phyloP scores from a whole-genome alignment of 2,888 invertebrate species.

The Sisyra terminalis region DNA sequence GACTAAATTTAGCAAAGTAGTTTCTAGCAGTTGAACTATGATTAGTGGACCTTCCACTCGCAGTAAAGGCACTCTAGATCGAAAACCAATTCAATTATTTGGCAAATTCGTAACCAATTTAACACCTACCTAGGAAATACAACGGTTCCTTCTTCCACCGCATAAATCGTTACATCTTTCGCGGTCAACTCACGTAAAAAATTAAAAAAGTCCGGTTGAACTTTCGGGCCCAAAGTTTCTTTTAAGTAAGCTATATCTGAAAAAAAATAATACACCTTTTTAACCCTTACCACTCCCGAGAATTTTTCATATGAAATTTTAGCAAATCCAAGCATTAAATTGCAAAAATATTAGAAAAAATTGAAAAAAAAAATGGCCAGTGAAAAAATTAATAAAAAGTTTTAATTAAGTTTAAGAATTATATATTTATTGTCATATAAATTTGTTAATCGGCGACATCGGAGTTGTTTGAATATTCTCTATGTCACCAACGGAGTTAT shows the following conservation, averaged over 20 bases:
- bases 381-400: too few relatives aligned
- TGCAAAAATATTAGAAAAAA: too few relatives aligned
- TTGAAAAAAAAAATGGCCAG: too few relatives aligned
- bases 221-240: constrained; percentile 61
- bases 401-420: too few relatives aligned
- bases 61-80: constrained; percentile 74
- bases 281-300: too few relatives aligned
- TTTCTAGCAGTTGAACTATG: constrained; percentile 89
- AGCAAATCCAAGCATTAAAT: too few relatives aligned
- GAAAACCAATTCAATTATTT: constrained; percentile 7
- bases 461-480: too few relatives aligned
- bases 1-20: constrained; percentile 86
- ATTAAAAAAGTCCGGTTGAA: constrained; percentile 76
- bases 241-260: constrained; percentile 81
- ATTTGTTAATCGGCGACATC: too few relatives aligned
- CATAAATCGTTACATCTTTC: constrained; percentile 67
- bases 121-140: constrained; percentile 69
- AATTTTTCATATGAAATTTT: too few relatives aligned
- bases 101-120: too few relatives aligned
- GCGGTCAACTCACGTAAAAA: constrained; percentile 71
- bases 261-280: constrained; percentile 17
- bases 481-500: too few relatives aligned
- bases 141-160: constrained; percentile 87
- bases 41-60: constrained; percentile 93
- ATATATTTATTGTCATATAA: too few relatives aligned